Conservation (phyloP, 92 coral and sea anemone genomes). For the Parazoanthus swiftii region DNA sequence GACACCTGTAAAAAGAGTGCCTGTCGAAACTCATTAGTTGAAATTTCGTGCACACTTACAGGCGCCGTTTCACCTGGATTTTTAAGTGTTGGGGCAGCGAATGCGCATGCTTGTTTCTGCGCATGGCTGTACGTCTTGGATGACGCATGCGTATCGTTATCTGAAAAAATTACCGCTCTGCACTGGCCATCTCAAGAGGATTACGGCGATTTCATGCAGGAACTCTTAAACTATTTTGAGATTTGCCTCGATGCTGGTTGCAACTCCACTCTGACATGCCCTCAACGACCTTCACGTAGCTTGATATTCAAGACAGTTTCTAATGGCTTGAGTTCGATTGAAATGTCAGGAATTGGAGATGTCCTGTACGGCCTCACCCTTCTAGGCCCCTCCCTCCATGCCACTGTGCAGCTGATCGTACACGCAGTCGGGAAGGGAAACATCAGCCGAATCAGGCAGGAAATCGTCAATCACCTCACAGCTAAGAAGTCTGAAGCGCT, state of each 20-base stretch:
- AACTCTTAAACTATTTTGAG: not conserved
- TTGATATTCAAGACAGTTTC: not conserved
- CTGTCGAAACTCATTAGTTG: constrained; percentile 5
- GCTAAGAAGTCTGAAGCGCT: constrained; percentile 9
- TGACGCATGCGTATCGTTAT: constrained; percentile 1
- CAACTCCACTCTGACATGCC: too few species aligned
- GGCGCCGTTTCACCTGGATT: constrained; percentile 11
- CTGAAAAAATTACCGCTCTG: not conserved
- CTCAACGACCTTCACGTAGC: not conserved
- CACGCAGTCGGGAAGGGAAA: too few species aligned
- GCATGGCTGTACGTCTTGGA: constrained; percentile 5
- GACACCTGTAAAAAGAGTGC: not conserved
- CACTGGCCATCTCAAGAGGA: not conserved
- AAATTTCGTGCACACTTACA: not conserved
- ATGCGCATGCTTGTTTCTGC: not conserved
- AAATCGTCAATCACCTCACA: not conserved
- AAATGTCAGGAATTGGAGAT: not conserved
- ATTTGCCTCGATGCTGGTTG: too few species aligned
- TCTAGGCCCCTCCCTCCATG: too few species aligned
- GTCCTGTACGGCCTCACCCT: too few species aligned
- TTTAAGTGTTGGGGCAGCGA: not conserved
- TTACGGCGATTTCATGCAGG: constrained; percentile 10
- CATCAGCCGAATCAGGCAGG: too few species aligned
- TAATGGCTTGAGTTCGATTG: not conserved
- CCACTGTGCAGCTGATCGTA: too few species aligned